Conservation (phyloP, 2,888 invertebrate species). For the Zhuqinia jingwanae region DNA sequence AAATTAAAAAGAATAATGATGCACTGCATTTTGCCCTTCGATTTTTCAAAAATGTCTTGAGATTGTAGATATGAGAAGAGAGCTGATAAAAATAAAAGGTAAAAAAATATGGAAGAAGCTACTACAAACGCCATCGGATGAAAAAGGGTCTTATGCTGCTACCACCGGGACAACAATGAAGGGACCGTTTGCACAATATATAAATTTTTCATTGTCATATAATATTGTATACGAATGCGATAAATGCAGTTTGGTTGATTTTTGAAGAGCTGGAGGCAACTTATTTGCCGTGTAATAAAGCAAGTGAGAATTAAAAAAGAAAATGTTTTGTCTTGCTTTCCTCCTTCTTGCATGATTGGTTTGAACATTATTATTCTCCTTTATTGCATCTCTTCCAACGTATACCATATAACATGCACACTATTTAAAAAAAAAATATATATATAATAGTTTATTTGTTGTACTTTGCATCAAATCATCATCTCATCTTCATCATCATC, state of each 20-base stretch:
- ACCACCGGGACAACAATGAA: not conserved
- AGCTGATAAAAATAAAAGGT: too few relatives aligned
- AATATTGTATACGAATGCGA: constrained; percentile 43
- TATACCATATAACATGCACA: too few relatives aligned
- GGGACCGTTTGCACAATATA: constrained; percentile 48
- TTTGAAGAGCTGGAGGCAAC: not conserved
- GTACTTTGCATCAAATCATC: not conserved
- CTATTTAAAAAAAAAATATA: too few relatives aligned
- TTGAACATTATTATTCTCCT: constrained; percentile 15
- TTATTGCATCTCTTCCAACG: not conserved
- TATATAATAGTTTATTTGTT: too few relatives aligned
- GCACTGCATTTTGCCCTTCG: not conserved
- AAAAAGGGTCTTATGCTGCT: not conserved
- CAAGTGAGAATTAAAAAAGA: not conserved
- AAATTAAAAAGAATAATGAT: not conserved
- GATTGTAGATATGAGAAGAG: not conserved
- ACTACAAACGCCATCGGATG: constrained; percentile 49
- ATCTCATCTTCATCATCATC: not conserved
- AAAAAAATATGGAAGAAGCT: constrained; percentile 2
- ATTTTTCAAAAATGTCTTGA: not conserved
- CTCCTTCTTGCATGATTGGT: constrained; percentile 53
- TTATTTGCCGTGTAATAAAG: constrained; percentile 22
- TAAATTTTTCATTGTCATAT: constrained; percentile 54
- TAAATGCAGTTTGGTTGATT: not conserved
- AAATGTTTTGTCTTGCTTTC: not conserved